Evolutionary conservation across 2,113 vertebrate species (phyloP), one percentile per base, ranked within the genome.

Genomic region (Cathartes aura): DNA sequence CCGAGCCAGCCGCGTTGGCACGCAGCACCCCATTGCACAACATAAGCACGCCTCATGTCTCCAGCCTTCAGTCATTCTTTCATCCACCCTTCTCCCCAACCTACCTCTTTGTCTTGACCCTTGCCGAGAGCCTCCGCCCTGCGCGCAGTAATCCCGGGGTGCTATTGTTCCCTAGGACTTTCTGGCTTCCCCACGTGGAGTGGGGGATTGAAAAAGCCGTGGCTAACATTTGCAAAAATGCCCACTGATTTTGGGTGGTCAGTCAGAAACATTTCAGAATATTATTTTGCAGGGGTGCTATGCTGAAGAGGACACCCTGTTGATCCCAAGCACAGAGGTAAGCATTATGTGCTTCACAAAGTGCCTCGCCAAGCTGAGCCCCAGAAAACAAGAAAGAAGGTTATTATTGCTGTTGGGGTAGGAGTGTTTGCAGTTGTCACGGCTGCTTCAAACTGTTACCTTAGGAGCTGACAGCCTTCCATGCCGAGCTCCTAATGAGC

Each of bases 401-500:
- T 36, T 50, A 40, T 52, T 83, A 20, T 3, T 95, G 62, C 83
- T 79, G 26, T 32, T 32, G 80, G 84, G 82, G 23, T 32, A 73
- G 67, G 22, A 19, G 26, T 4, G 9, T 75, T 82, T 48, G 45
- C 55, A 23, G 75, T 62, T 86, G 55, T 70, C 76, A 48, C 1
- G 0, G 38, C 82, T 60, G 74, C 71, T 56, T 87, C 86, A 40
- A n/a, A 24, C 40, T 50, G 45, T 73, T 68, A 9, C 80, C 80
- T 76, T 42, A 84, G 60, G 64, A 89, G 55, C 0, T 81, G 91
- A 63, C 89, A 89, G 72, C 55, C 75, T 55, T 30, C 42, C 0
- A 0, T 66, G 80, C 42, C 0, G 0, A 78, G 67, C 50, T 66
- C 45, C 38, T 56, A 32, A 48, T 29, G 50, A 4, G 1, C 24